Percentiles rank a stretch among this genome's conserved stretches.
These are phyloP conservation scores for Odontomachus brunneus DNA, from an alignment of 1,140 invertebrate species.

Conservation along the genomic window DNA sequence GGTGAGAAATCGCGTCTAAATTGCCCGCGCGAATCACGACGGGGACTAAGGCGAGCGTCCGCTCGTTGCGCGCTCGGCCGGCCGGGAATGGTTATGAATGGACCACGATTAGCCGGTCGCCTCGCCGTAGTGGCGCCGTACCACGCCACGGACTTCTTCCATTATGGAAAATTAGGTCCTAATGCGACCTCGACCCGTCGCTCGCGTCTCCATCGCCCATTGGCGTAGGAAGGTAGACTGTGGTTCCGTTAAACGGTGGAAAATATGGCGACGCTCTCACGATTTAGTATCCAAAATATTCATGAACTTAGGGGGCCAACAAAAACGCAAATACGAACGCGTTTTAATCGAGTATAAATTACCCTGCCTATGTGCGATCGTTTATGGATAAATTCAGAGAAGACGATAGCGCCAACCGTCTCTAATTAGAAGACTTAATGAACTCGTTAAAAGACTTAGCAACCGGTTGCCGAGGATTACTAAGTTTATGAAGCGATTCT, in stretches of 20 bases:
- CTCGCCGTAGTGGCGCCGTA: constrained; percentile 73
- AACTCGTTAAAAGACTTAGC: constrained; percentile 30
- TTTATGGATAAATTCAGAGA: no score
- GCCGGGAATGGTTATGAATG: constrained; percentile 74
- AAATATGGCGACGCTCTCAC: neutral
- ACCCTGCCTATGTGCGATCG: constrained; percentile 3
- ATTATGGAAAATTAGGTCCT: constrained; percentile 79
- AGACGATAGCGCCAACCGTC: no score
- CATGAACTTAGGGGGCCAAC: neutral
- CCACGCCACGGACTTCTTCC: constrained; percentile 74
- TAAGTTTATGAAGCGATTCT: constrained; percentile 24
- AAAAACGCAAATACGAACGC: neutral
- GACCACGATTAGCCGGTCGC: constrained; percentile 71
- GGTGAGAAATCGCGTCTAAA: constrained; percentile 57
- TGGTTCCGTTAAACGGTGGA: neutral
- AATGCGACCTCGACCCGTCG: constrained; percentile 71
- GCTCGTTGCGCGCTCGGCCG: constrained; percentile 22
- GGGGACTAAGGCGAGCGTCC: constrained; percentile 33
- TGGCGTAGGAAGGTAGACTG: constrained; percentile 57
- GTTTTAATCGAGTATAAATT: constrained; percentile 15
- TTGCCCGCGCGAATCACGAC: constrained; percentile 63
- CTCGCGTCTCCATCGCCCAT: constrained; percentile 51
- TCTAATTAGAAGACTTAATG: no score
- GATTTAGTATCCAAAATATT: neutral
- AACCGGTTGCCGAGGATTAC: constrained; percentile 14